Evolutionary conservation across 64 coral and sea anemone species (phyloP), one percentile per base, ranked within the genome.

Genomic region (Actinia tenebrosa): DNA sequence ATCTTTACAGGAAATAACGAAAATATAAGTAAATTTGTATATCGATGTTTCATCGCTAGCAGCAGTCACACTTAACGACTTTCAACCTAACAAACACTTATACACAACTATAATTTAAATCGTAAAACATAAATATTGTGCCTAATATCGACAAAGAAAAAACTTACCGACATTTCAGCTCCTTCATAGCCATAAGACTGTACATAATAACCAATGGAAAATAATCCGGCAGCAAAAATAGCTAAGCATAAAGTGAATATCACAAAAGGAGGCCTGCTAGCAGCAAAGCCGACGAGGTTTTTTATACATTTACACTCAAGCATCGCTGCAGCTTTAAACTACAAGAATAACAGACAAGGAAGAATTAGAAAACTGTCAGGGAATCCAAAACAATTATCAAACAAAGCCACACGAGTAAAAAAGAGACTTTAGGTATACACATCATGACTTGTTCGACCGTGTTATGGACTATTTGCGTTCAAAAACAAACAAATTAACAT

Each of bases 161-260:
- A 62, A 81, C 89, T 63, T 92, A 92, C 91, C 91, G 87, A 71
- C 26, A 87, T 91, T 83, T 87, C 59, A 30, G 69, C 26, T 13
- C 26, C 13, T 55, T 91, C 54, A 54, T 81, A 87, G 7, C 78
- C 94, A 27, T 86, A 78, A 63, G 44, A 52, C 23, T 90, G 88
- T 47, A 93, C 86, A 47, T 88, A 93, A 69, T 88, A 93, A 16
- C 94, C 94, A 77, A 96, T 79, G 5, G 91, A 96, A 87, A 93
- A 90, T 37, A 96, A 88, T 16, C 94, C 94, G 85, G 91, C 89
- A 47, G 91, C 94, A 84, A 96, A 96, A n/a, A 87, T 90, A 6
- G 88, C 88, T 9, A 96, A 72, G 25, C 91, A 96, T 16, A 91
- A 84, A 5, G 91, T 96, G 44, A 96, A 96, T 5, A 86, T 87